phyloP scores from a whole-genome alignment of 2,797 vertebrate species.

The Phoebastria nigripes region DNA sequence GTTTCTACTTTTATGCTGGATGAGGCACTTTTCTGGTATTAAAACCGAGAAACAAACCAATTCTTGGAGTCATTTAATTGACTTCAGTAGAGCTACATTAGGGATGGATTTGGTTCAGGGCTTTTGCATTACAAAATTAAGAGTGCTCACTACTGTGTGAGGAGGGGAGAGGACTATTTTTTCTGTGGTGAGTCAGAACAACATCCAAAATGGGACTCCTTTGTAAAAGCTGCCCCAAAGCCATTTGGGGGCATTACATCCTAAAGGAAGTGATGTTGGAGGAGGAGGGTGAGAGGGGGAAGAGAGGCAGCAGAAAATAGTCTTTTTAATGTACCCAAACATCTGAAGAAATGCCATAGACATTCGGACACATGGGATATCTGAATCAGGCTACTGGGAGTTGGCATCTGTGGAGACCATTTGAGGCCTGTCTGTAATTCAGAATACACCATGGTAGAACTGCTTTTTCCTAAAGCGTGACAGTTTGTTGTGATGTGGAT shows the following conservation, averaged over 20 bases:
- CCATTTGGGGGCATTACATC: background rate
- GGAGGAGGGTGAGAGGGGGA: background rate
- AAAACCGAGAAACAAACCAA: background rate
- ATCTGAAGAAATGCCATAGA: background rate
- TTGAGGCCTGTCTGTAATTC: background rate
- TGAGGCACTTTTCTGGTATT: background rate
- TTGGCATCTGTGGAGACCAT: background rate
- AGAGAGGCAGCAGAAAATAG: background rate
- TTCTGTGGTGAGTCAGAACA: background rate
- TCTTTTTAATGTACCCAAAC: background rate
- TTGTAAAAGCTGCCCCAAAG: background rate
- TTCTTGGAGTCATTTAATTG: background rate
- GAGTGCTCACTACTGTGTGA: background rate
- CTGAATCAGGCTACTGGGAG: background rate
- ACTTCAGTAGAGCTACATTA: background rate
- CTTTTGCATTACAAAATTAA: background rate
- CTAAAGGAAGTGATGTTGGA: background rate
- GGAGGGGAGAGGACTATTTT: background rate
- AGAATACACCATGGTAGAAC: background rate
- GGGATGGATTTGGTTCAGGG: background rate
- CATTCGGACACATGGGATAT: background rate
- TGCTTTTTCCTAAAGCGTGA: background rate
- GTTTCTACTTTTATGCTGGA: background rate
- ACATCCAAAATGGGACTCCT: background rate
- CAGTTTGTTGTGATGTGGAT: background rate